Evolutionary conservation across 2,113 vertebrate species (phyloP), one percentile per base, ranked within the genome.

Genomic region (Genyomyrus donnyi): DNA sequence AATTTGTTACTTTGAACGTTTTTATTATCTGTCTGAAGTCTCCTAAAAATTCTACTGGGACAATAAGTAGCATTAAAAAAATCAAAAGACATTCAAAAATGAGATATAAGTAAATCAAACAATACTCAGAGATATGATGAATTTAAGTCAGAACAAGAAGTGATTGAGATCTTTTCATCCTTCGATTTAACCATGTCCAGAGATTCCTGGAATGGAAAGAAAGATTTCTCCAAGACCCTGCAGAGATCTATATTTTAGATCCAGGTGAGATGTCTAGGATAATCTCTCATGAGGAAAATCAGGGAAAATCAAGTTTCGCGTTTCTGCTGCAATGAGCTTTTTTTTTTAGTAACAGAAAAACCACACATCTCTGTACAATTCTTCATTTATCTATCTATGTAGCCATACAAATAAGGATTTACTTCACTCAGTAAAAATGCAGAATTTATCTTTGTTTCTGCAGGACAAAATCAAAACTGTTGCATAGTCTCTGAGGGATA

Each of bases 211-310:
- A 85, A 24, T 3, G 19, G 39, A 46, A 24, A 84, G 35, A 46
- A 84, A 85, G 80, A 42, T 21, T 83, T 83, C 39, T 83, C 77
- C 77, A 83, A 24, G 83, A 85, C 45, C 45, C 42, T 46, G 42
- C 45, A 85, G 45, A 85, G 39, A 85, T 85, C 83, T 48, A 85
- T 21, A n/a, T 85, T 84, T 85, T 85, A 85, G 45, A 48, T 85
- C 42, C 83, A 85, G 39, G 42, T 85, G 77, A 83, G 77, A 45
- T 83, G 77, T 24, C 19, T 46, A 21, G 42, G 45, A 48, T 42
- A 46, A 84, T 84, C 45, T 46, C 80, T 48, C 39, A 10, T n/a
- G 83, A 46, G 83, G 48, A 48, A 48, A 48, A 85, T 48, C 45
- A 3, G 45, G 21, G 24, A 48, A 85, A 85, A 24, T 48, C 45